A percentile compares a stretch with the other conserved stretches of the same genome.
Evolutionary conservation across 2,113 vertebrate species (phyloP).

Genomic region (Egretta garzetta): DNA sequence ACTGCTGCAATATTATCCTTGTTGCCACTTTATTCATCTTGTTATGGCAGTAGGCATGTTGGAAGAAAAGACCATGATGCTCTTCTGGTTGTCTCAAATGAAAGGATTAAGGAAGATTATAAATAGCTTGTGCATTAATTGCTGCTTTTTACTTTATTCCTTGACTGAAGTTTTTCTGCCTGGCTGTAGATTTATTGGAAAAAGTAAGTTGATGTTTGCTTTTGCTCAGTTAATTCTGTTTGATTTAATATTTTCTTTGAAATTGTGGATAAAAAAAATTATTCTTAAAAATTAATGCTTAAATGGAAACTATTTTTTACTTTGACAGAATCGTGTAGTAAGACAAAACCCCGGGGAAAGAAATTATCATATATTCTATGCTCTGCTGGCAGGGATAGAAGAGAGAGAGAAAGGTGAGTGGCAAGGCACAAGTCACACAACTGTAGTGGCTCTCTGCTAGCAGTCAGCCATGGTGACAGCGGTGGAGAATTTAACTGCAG

Average conservation of each 20-base stretch:
- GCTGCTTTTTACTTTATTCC: slow-evolving; percentile 61
- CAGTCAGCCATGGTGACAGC: neutral
- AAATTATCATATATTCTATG: slow-evolving; percentile 99
- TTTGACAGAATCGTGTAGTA: slow-evolving; percentile 93
- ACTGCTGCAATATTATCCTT: neutral
- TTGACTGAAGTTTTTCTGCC: slow-evolving; percentile 75
- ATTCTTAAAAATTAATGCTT: neutral
- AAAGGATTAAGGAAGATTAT: neutral
- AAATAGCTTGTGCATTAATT: neutral
- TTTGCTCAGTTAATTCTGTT: neutral
- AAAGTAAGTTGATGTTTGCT: slow-evolving; percentile 78
- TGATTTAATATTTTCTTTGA: neutral
- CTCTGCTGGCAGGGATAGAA: slow-evolving; percentile 90
- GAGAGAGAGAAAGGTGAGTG: slow-evolving; percentile 84
- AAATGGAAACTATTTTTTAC: slow-evolving; percentile 18
- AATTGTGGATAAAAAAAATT: neutral
- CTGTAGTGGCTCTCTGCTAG: neutral
- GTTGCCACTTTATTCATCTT: neutral
- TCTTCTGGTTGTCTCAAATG: neutral
- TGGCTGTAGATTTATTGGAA: slow-evolving; percentile 87
- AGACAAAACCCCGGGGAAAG: slow-evolving; percentile 96
- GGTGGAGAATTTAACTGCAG: neutral
- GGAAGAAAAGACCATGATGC: neutral
- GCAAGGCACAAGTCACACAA: neutral
- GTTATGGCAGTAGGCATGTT: neutral